A percentile compares a stretch with the other conserved stretches of the same genome.
Conservation (phyloP, 2,888 invertebrate species). For the Heliconius ethilla region DNA sequence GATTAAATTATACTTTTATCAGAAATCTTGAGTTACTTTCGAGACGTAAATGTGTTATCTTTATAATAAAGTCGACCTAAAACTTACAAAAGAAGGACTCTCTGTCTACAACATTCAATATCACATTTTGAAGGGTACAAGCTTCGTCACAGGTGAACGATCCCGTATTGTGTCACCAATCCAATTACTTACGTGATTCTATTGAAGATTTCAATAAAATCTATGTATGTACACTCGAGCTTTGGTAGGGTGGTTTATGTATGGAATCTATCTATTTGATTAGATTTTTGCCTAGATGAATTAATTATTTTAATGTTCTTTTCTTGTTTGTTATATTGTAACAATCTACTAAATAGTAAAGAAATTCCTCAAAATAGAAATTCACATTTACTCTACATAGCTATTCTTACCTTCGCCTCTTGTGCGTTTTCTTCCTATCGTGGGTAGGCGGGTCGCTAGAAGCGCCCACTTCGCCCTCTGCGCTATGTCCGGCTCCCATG, state of each 20-base stretch:
- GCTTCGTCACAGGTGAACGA: conserved; percentile 16
- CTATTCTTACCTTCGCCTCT: conserved; percentile 69
- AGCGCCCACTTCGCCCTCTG: conserved; percentile 77
- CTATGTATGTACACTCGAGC: conserved; percentile 5
- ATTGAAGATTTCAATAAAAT: conserved; percentile 16
- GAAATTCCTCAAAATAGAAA: background rate
- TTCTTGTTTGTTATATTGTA: background rate
- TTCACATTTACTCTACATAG: background rate
- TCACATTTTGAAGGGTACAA: conserved; percentile 13
- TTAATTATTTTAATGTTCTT: too few relatives aligned
- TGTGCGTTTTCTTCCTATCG: conserved; percentile 67
- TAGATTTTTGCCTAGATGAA: background rate
- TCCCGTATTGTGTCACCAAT: conserved; percentile 13
- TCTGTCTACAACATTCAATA: background rate
- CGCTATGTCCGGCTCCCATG: conserved; percentile 80
- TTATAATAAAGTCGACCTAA: background rate
- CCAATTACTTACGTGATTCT: conserved; percentile 19
- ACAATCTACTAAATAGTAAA: background rate
- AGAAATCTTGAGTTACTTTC: background rate
- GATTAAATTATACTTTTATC: background rate
- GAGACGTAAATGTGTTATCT: conserved; percentile 1
- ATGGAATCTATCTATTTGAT: background rate
- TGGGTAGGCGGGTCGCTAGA: conserved; percentile 78
- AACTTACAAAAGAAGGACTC: background rate
- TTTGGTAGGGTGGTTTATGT: background rate